phyloP scores from a whole-genome alignment of 2,888 invertebrate genomes.

The Agrotis clavis region DNA sequence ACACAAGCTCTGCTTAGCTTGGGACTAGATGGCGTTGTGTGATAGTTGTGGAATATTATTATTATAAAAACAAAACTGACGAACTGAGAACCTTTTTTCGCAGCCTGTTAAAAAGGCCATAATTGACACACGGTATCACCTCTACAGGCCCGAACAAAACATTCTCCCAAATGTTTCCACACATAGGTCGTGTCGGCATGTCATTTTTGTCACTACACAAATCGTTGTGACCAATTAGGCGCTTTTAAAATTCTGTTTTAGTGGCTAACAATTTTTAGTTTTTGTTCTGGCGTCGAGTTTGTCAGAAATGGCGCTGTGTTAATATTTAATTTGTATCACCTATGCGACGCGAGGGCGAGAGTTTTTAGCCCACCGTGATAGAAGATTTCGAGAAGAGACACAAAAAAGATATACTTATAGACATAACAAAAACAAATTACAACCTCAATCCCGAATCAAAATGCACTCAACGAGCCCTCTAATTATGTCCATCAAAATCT shows the following conservation, averaged over 20 bases:
- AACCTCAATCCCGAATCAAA: no score
- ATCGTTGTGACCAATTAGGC: slow-evolving; percentile 73
- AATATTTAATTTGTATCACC: slow-evolving; percentile 52
- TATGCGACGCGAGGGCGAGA: slow-evolving; percentile 12
- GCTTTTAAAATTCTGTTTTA: slow-evolving; percentile 70
- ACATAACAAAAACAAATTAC: no score
- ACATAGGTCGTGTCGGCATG: slow-evolving; percentile 60
- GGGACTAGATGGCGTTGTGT: no score
- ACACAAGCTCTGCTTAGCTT: no score
- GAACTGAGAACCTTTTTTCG: no score
- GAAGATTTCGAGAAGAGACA: no score
- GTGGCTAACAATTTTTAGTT: slow-evolving; percentile 60
- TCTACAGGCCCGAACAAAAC: slow-evolving; percentile 37
- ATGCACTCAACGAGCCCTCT: no score
- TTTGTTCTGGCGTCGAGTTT: slow-evolving; percentile 54
- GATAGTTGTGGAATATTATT: no score
- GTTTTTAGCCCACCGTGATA: slow-evolving; percentile 39
- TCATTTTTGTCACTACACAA: slow-evolving; percentile 74
- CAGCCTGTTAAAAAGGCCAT: no score
- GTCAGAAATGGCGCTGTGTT: slow-evolving; percentile 49
- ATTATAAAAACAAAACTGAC: no score
- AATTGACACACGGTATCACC: background rate
- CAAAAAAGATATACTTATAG: no score
- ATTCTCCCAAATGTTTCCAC: slow-evolving; percentile 65
- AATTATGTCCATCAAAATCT: no score